phyloP scores from a whole-genome alignment of 1,140 invertebrate species.

The Eufriesea mexicana region DNA sequence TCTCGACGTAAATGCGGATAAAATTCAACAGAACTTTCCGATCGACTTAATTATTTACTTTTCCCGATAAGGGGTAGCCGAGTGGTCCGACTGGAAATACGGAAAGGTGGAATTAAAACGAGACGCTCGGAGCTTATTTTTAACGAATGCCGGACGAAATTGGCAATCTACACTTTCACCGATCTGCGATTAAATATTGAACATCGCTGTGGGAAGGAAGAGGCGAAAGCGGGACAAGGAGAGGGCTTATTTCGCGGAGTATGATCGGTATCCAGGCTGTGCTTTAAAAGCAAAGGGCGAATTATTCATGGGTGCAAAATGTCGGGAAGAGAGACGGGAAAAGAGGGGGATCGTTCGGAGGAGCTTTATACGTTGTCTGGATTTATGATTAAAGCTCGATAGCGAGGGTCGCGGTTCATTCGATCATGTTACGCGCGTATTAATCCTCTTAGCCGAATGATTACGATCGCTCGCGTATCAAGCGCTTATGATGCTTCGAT shows the following conservation, averaged over 20 bases:
- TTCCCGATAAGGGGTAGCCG: too few species aligned
- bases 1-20: neutral
- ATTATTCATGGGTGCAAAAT: neutral
- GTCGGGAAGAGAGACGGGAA: neutral
- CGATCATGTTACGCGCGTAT: neutral
- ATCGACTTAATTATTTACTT: too few species aligned
- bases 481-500: neutral
- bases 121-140: conserved; percentile 48
- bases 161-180: conserved; percentile 42
- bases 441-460: conserved; percentile 1
- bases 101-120: conserved; percentile 50
- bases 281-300: neutral
- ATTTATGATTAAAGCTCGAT: neutral
- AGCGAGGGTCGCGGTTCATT: neutral
- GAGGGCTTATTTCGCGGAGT: neutral
- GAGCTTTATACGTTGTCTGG: neutral
- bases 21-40: too few species aligned
- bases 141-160: conserved; percentile 26
- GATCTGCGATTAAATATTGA: conserved; percentile 27
- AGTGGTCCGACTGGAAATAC: neutral
- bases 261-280: neutral
- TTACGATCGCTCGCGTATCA: neutral
- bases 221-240: neutral
- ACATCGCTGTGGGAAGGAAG: neutral
- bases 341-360: neutral